Percentiles rank a stretch among this genome's conserved stretches.
Conservation (phyloP, 1,140 invertebrate species). For the Platyscapa corneri region DNA sequence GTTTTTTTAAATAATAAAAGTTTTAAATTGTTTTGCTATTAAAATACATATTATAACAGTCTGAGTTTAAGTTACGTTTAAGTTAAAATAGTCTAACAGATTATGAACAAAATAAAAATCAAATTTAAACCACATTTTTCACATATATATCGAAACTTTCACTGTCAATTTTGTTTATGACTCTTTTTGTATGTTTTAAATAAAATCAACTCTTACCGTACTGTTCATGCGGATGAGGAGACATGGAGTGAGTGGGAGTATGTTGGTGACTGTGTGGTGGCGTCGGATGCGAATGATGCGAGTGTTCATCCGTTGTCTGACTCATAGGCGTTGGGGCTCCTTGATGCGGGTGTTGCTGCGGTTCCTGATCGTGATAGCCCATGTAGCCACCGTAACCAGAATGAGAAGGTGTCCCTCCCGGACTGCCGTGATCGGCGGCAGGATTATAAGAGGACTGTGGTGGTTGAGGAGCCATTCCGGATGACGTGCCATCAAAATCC, state of each 20-base stretch:
- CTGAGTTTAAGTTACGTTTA: no score
- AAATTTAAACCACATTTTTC: no score
- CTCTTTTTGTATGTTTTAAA: neutral
- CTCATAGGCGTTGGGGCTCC: constrained; percentile 67
- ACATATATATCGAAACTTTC: no score
- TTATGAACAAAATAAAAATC: no score
- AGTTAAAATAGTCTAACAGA: no score
- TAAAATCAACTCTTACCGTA: constrained; percentile 59
- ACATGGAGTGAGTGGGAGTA: constrained; percentile 71
- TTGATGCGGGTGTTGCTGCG: constrained; percentile 65
- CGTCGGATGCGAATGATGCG: constrained; percentile 70
- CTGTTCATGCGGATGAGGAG: constrained; percentile 70
- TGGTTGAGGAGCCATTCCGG: constrained; percentile 61
- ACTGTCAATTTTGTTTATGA: neutral
- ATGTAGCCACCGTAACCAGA: constrained; percentile 69
- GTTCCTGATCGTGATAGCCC: constrained; percentile 70
- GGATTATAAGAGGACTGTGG: constrained; percentile 67
- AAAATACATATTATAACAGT: no score
- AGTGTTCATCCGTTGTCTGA: constrained; percentile 67
- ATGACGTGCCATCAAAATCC: constrained; percentile 82
- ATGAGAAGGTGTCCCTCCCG: constrained; percentile 65
- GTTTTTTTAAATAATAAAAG: no score
- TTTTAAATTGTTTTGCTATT: no score
- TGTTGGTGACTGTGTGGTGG: constrained; percentile 70
- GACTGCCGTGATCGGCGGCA: constrained; percentile 69